These are phyloP conservation scores for Hiodon tergisus DNA, from an alignment of 2,113 vertebrate genomes.

Conservation along the genomic window DNA sequence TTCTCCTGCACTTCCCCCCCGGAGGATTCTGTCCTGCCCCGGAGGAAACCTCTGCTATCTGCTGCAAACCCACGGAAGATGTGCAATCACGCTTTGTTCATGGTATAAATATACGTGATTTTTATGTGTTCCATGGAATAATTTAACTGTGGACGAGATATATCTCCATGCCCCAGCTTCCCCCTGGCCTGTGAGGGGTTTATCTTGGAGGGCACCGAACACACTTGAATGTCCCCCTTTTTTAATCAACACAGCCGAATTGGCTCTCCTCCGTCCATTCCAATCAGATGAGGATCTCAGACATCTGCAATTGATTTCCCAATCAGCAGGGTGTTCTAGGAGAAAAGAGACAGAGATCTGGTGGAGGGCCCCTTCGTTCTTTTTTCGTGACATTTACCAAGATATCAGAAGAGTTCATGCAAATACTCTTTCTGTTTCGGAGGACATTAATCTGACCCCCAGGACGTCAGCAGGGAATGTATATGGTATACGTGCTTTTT, in stretches of 20 bases:
- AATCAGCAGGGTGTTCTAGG: not conserved
- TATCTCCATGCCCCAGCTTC: not conserved
- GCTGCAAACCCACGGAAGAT: not conserved
- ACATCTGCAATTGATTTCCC: conserved; percentile 12
- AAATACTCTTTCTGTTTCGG: not conserved
- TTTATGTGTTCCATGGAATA: too few relatives aligned
- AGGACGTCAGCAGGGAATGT: not conserved
- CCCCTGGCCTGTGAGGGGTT: not conserved
- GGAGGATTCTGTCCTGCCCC: not conserved
- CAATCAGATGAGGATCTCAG: conserved; percentile 3
- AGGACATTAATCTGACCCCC: not conserved
- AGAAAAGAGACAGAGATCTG: conserved; percentile 6
- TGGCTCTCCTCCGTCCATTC: not conserved
- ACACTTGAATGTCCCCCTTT: not conserved
- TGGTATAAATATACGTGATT: not conserved
- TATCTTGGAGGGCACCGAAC: not conserved
- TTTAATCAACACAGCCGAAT: not conserved
- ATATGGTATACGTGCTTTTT: not conserved
- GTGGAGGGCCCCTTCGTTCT: not conserved
- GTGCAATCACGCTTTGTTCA: not conserved
- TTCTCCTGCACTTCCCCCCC: not conserved
- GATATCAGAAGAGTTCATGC: not conserved
- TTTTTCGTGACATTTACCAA: conserved; percentile 1
- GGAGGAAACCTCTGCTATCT: not conserved
- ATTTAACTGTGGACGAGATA: too few relatives aligned